Evolutionary conservation across 1,140 invertebrate genomes (phyloP), one percentile per base, ranked within the genome.

Genomic region (Ooceraea biroi): DNA sequence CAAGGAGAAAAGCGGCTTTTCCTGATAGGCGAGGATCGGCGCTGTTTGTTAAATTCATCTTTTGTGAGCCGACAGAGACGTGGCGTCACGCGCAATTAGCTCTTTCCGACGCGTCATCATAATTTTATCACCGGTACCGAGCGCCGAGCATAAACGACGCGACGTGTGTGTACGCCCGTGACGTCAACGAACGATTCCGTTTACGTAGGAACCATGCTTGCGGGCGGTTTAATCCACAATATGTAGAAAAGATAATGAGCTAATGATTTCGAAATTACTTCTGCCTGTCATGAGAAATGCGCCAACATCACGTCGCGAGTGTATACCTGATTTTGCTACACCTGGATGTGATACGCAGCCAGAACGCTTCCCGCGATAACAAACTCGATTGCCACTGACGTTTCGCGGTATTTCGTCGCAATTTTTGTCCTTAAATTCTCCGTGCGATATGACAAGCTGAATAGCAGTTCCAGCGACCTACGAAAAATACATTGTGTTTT

Each of bases 11-110:
- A 17, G 7, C 55, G 10, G 44, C 46, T 76, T 50, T 63, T 63
- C 44, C 5, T 4, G n/a, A 76, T 14, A n/a, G 72, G 22, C 27
- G 27, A 30, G n/a, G 19, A 50, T 48, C 58, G 22, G n/a, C n/a
- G 11, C 11, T 74, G 25, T 74, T 46, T 36, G 60, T 25, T 36
- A 65, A 66, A 41, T 65, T 30, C 27, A 36, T 36, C 27, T 12
- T 3, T 50, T 10, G 30, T 7, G 3, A 52, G 27, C 19, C 27
- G 14, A 41, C 72, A 50, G 36, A 76, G 27, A 36, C 12, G 74
- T 22, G 44, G 65, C 60, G 60, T 55, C 27, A 52, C 19, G 27
- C 10, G 44, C n/a, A 77, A 77, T 77, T 65, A 65, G 25, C 19
- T 36, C 27, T 22, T 41, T 4, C 46, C 58, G 19, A 22, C n/a